Evolutionary conservation across 2,888 invertebrate genomes (phyloP).

Genomic region (Pocota personata): DNA sequence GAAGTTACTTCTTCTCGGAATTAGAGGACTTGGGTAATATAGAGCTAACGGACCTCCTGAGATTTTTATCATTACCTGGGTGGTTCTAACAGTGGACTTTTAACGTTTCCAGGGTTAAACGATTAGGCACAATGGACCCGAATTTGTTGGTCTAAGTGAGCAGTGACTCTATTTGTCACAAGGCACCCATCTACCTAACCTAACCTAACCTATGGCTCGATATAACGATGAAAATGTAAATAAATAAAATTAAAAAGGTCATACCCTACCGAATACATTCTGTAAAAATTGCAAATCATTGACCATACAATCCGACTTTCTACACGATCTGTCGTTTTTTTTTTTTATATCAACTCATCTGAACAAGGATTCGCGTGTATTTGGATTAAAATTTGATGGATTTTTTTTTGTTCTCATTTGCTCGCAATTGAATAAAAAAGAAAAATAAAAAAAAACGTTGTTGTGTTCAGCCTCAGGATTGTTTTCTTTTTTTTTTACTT

Average conservation of each 20-base stretch:
- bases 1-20: too few relatives aligned
- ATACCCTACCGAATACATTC: neutral
- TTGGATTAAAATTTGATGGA: neutral
- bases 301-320: constrained; percentile 18
- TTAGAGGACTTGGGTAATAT: too few relatives aligned
- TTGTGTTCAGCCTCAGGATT: neutral
- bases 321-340: neutral
- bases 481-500: neutral
- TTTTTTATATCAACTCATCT: neutral
- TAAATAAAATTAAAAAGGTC: neutral
- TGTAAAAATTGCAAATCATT: constrained; percentile 9
- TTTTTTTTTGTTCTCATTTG: neutral
- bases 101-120: too few relatives aligned
- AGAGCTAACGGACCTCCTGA: too few relatives aligned
- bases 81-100: too few relatives aligned
- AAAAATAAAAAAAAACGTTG: neutral
- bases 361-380: constrained; percentile 5
- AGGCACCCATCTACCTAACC: too few relatives aligned
- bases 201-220: neutral
- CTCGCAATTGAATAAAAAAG: neutral
- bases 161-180: too few relatives aligned
- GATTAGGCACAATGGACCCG: too few relatives aligned
- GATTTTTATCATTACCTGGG: too few relatives aligned
- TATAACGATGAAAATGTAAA: neutral
- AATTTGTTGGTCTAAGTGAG: too few relatives aligned